Percentiles rank a stretch among this genome's conserved stretches.
Conservation (phyloP, 2,113 vertebrate genomes). For the Sapajus apella region DNA sequence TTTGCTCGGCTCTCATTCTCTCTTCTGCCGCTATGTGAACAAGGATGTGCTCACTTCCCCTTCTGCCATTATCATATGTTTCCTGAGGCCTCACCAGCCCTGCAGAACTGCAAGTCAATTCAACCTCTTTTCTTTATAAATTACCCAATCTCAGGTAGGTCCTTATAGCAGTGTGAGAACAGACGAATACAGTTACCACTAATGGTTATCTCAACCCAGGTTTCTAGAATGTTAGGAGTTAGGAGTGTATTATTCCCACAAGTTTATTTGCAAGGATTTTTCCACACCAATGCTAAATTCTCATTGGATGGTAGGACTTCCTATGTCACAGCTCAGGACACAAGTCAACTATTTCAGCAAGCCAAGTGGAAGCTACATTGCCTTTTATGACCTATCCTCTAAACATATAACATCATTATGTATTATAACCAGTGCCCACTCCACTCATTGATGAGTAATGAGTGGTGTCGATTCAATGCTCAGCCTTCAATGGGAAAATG, state of each 20-base stretch:
- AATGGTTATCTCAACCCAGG: not conserved
- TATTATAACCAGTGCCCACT: too few species aligned
- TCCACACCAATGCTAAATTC: not conserved
- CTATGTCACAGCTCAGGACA: not conserved
- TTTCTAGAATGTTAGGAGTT: not conserved
- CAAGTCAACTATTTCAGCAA: not conserved
- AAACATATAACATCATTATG: not conserved
- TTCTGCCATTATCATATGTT: too few species aligned
- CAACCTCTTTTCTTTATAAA: too few species aligned
- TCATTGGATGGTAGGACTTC: not conserved
- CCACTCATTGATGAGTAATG: not conserved
- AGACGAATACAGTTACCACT: too few species aligned
- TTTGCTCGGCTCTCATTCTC: too few species aligned
- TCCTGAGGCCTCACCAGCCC: too few species aligned
- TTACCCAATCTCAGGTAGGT: too few species aligned
- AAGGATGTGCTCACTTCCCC: too few species aligned
- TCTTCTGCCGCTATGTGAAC: too few species aligned
- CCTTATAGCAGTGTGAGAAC: too few species aligned
- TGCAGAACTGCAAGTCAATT: too few species aligned
- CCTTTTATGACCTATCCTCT: not conserved
- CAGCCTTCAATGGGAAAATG: not conserved
- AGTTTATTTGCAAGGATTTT: not conserved
- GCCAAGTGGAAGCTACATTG: not conserved
- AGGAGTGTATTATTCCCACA: not conserved
- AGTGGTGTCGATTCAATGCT: not conserved